Base-by-base conservation (phyloP, 2,113 vertebrate genomes). In the Myotis lucifugus region DNA sequence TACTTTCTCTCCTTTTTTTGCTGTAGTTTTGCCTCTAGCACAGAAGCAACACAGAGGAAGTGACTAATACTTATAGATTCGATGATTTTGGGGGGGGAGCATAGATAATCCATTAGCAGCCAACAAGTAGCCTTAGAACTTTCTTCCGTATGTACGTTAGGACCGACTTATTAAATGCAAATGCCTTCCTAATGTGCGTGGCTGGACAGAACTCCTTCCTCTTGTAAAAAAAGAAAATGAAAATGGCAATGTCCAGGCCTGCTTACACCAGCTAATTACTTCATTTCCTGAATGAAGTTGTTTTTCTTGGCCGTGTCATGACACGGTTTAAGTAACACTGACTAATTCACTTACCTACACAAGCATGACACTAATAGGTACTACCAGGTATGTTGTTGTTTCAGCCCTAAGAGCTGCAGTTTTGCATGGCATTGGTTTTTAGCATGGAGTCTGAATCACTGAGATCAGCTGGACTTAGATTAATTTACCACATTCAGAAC, bases 251-350 rank as follows among this genome's bases (percentile, higher is more conserved):
- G 97, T 91, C 95, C 83, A 77, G 93, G 90, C 90, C 93, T 93
- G 96, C 46, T 10, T 19, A 17, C 11, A 8, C 50, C 37, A n/a
- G 72, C 48, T 42, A 21, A 83, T 83, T 73, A 72, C 95, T 77
- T 96, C 95, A 97, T 42, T 77, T 72, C 76, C 37, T 17, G 70
- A 50, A 56, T 46, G 46, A 11, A 46, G 46, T 21, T 95, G 96
- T 95, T 94, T 79, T 77, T 81, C 87, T 70, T 96, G 96, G 92
- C 95, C 13, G 8, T 29, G 95, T 27, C 42, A 18, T 42, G 92
- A 94, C 56, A 32, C 0, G 73, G 67, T 66, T 77, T 70, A 74
- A 79, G 70, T 50, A 84, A 61, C 72, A 29, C 74, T 9, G 77
- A 40, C 92, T 93, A 84, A 94, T 95, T 73, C 93, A 61, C 85